Conservation (phyloP, 1,140 invertebrate genomes). For the Wiebesia pumilae region DNA sequence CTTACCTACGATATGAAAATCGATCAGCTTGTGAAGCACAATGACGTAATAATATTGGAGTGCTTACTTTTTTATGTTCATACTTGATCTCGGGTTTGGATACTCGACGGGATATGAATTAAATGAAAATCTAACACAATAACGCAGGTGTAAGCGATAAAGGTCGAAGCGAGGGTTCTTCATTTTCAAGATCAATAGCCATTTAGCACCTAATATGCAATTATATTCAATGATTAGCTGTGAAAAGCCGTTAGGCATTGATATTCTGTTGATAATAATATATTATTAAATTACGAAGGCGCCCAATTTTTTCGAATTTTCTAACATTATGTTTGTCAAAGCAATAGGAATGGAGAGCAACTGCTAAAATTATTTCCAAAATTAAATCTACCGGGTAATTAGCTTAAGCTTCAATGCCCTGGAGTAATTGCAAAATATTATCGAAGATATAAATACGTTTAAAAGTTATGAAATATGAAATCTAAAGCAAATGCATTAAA, state of each 20-base stretch:
- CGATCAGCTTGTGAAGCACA: background rate
- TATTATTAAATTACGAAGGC: background rate
- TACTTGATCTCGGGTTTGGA: background rate
- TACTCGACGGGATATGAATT: background rate
- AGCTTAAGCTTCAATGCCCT: background rate
- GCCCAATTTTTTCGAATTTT: background rate
- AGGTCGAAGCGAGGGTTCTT: background rate
- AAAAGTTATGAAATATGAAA: background rate
- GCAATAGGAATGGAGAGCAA: background rate
- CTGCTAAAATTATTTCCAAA: slow-evolving; percentile 10
- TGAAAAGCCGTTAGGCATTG: background rate
- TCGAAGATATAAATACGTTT: background rate
- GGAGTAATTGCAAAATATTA: background rate
- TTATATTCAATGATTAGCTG: background rate
- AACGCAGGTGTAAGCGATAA: background rate
- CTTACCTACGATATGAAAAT: background rate
- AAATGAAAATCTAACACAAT: background rate
- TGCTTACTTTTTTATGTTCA: background rate
- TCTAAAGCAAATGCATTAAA: no score
- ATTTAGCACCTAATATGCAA: background rate
- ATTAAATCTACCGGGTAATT: background rate
- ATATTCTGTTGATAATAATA: background rate
- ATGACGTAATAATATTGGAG: slow-evolving; percentile 6
- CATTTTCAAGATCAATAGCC: background rate
- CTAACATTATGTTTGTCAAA: background rate